Evolutionary conservation across 2,888 invertebrate genomes (phyloP), one percentile per base, ranked within the genome.

Genomic region (Andrena trimmerana): DNA sequence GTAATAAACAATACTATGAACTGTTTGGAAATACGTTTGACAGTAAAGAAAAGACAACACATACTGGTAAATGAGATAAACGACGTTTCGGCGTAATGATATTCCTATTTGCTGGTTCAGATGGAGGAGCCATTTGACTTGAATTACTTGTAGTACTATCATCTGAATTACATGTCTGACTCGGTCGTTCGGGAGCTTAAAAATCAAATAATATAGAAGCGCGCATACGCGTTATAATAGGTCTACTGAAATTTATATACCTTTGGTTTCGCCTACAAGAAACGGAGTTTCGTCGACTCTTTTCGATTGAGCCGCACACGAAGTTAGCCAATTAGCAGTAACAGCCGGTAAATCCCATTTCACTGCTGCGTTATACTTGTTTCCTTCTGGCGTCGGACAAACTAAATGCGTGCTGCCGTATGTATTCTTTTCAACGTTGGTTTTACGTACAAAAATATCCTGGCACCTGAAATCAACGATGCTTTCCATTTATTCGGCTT

Each of bases 291-390:
- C 97, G 42, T 95, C 93, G 1, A 96, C 94, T 59, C 95, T 94
- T 16, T 92, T 91, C 0, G 96, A 96, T 0, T 94, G 92, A 60
- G 92, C 91, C 16, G 96, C 96, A 93, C 98, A 98, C 33, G 95
- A 95, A 62, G 97, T 91, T 67, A 98, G 92, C 98, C 98, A 99
- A 10, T 96, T 94, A 10, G 96, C 96, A 0, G 94, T 96, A 0
- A 99, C 97, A 0, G 97, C 97, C 0, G 98, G 98, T 77, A 98
- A 94, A 13, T 96, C 96, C 99, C 99, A 99, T 93, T 97, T 97
- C 0, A 97, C 90, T 0, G 98, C 97, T 0, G 98, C 98, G 57
- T 95, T 95, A 92, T 97, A 97, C 92, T 98, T 99, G 88, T 97
- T 97, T 0, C 98, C 98, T 27, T 95, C 95, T 0, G 97, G 95